Conservation (phyloP, 2,888 invertebrate species). For the Tigriopus californicus region DNA sequence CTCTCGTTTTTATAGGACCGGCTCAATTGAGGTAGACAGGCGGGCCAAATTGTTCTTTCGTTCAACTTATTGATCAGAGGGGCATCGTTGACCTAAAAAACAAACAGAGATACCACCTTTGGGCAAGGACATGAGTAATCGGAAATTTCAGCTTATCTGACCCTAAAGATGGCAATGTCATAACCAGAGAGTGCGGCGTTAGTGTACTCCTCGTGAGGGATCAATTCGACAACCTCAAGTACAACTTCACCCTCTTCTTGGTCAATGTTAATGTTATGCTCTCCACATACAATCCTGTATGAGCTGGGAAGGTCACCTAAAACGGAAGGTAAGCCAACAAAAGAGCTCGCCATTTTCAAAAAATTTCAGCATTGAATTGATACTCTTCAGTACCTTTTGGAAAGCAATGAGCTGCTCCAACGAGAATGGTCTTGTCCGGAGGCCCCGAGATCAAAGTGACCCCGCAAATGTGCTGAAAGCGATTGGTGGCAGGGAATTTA, state of each 20-base stretch:
- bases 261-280: not conserved
- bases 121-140: too few species aligned
- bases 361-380: too few species aligned
- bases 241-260: not conserved
- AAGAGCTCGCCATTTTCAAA: too few species aligned
- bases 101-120: too few species aligned
- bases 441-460: conserved; percentile 6
- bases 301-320: too few species aligned
- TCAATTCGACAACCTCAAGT: not conserved
- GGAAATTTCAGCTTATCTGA: not conserved
- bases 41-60: not conserved
- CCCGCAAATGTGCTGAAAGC: conserved; percentile 13
- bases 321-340: too few species aligned
- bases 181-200: not conserved
- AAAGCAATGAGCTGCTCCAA: conserved; percentile 14
- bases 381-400: not conserved
- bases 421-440: conserved; percentile 11
- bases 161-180: conserved; percentile 13
- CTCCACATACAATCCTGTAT: not conserved
- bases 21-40: not conserved
- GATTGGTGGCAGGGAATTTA: not conserved
- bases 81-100: not conserved
- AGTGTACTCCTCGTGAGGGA: not conserved
- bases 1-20: not conserved
- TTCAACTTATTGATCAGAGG: not conserved